Evolutionary conservation across 2,888 invertebrate species (phyloP).

Genomic region (Hermaeophaga mercurialis): DNA sequence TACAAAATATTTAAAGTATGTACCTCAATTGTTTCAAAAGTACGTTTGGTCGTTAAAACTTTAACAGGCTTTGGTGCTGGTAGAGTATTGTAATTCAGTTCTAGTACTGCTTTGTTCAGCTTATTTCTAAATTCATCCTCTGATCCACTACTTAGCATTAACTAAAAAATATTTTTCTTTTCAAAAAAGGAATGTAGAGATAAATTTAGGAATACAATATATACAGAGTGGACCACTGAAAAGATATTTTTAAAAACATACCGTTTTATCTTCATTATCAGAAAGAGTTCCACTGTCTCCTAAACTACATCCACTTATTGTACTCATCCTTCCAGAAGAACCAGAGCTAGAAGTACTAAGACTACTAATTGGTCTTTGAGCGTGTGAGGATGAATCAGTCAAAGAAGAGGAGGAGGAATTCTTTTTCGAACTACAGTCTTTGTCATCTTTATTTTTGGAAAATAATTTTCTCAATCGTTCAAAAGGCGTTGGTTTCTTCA

Average conservation of each 20-base stretch:
- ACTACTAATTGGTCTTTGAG: conserved; percentile 69
- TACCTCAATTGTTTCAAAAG: conserved; percentile 55
- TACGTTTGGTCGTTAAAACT: conserved; percentile 43
- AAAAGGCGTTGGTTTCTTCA: conserved; percentile 80
- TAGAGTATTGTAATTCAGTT: conserved; percentile 60
- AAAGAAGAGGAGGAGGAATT: conserved; percentile 30
- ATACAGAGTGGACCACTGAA: too few relatives aligned
- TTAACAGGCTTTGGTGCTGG: conserved; percentile 61
- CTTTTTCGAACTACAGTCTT: conserved; percentile 37
- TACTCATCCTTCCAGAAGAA: conserved; percentile 82
- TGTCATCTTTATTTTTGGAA: conserved; percentile 37
- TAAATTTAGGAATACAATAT: too few relatives aligned
- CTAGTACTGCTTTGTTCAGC: conserved; percentile 51
- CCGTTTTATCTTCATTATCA: conserved; percentile 77
- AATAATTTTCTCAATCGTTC: conserved; percentile 65
- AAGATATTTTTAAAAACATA: conserved; percentile 23
- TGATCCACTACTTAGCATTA: conserved; percentile 46
- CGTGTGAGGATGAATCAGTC: conserved; percentile 35
- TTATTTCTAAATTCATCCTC: conserved; percentile 52
- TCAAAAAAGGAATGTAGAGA: not conserved
- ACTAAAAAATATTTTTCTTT: conserved; percentile 41
- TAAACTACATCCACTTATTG: conserved; percentile 78
- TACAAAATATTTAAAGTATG: not conserved
- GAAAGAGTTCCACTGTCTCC: conserved; percentile 87
- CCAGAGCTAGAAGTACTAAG: conserved; percentile 73